Conservation (phyloP, 1,140 invertebrate genomes). For the Aphis gossypii region DNA sequence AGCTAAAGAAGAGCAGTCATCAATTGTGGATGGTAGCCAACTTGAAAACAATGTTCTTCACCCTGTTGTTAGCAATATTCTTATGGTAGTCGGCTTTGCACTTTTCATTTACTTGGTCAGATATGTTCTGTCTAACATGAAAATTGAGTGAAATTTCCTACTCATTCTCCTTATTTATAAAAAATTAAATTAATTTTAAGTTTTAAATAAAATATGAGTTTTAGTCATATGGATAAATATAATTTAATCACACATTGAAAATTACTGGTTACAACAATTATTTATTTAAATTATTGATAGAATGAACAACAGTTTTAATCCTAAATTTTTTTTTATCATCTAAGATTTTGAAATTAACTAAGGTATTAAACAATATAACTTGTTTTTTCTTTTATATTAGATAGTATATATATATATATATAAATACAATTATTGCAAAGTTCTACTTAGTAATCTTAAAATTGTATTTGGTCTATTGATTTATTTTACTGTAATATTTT, state of each 20-base stretch:
- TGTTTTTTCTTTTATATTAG: not conserved
- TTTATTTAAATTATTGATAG: not conserved
- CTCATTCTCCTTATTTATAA: not conserved
- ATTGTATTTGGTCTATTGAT: not conserved
- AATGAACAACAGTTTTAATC: not conserved
- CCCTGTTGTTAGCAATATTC: constrained; percentile 13
- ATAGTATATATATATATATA: not conserved
- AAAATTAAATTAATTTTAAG: constrained; percentile 25
- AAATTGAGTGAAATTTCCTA: constrained; percentile 48
- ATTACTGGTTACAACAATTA: not conserved
- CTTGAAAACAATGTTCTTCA: constrained; percentile 55
- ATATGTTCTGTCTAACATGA: constrained; percentile 50
- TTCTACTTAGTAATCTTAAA: not conserved
- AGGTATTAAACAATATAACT: not conserved
- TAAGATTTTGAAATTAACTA: not conserved
- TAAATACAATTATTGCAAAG: not conserved
- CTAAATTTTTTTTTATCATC: not conserved
- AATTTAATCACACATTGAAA: not conserved
- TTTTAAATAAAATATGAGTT: constrained; percentile 31
- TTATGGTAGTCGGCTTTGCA: constrained; percentile 41
- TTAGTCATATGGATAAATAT: not conserved
- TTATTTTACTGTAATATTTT: not conserved
- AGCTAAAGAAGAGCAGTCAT: constrained; percentile 31
- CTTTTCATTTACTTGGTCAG: constrained; percentile 43
- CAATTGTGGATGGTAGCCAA: constrained; percentile 63